Evolutionary conservation across 1,140 invertebrate species (phyloP).

Genomic region (Eurosta solidaginis): DNA sequence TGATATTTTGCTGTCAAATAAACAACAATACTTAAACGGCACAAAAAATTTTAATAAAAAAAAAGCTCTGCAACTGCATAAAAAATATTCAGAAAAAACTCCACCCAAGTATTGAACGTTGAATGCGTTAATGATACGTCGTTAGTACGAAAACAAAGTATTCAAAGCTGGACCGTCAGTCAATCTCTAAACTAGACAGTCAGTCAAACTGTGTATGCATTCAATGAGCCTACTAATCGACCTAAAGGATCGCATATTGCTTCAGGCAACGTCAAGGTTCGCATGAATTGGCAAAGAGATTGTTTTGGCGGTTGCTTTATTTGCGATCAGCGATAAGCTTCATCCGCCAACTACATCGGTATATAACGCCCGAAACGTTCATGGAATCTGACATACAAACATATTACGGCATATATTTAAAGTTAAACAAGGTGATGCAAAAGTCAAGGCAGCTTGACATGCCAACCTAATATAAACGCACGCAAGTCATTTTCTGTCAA

Average conservation of each 20-base stretch:
- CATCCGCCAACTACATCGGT: too few species aligned
- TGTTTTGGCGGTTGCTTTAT: not conserved
- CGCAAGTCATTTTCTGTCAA: too few species aligned
- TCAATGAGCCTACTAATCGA: not conserved
- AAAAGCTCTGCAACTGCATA: not conserved
- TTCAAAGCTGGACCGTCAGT: not conserved
- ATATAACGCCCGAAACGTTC: too few species aligned
- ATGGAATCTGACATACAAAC: too few species aligned
- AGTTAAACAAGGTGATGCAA: too few species aligned
- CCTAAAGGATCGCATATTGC: not conserved
- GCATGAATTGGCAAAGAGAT: not conserved
- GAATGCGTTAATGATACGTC: not conserved
- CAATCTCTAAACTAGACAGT: conserved; percentile 22
- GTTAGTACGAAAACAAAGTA: not conserved
- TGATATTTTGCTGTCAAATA: not conserved
- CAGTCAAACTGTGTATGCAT: conserved; percentile 1
- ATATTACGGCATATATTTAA: too few species aligned
- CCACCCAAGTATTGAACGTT: not conserved
- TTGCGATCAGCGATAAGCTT: not conserved
- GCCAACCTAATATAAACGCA: too few species aligned
- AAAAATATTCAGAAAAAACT: not conserved
- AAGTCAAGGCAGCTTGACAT: too few species aligned
- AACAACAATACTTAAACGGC: not conserved
- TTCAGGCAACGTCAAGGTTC: not conserved
- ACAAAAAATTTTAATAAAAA: not conserved